Base-by-base conservation (phyloP, 2,888 invertebrate species). In the Temnothorax ravouxi region DNA sequence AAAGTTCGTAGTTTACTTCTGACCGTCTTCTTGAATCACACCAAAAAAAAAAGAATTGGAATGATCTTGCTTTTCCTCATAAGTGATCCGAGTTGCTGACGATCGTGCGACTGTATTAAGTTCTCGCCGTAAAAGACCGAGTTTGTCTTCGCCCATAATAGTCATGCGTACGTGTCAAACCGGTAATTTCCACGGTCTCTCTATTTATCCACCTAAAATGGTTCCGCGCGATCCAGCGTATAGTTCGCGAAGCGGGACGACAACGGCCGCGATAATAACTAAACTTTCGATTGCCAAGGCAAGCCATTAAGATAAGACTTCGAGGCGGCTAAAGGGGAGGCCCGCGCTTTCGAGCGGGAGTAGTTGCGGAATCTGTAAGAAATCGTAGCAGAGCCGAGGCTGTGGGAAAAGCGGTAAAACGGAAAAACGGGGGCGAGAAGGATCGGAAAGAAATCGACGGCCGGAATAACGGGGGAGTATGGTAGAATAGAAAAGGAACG, bases 261-360 rank as follows among this genome's bases (percentile, higher is more conserved):
- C 88, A 90, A 91, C 88, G 90, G 86, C 81, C 86, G 86, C 89
- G 91, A 92, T 91, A 91, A 92, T 91, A 92, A 92, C 91, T 92
- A 92, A 93, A 93, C 92, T 93, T 93, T 93, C 92, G 93, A 93
- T 93, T 90, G 92, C 88, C 87, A 85, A 85, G 83, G 81, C 89
- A 84, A 87, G 81, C 92, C 89, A 91, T 92, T 92, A 93, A 92
- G 92, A 92, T 92, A 92, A 92, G 90, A 66, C 79, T 77, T 59
- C 83, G 69, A 62, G 84, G 83, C 77, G 75, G 83, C 83, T 76
- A 87, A 87, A 85, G 84, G 82, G 81, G 76, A 84, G 75, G 75
- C 54, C 18, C 77, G 41, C 25, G 50, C 25, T 59, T 54, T 59
- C 61, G 56, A 54, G 62, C 54, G 75, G 66, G 74, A 84, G 52